These are phyloP conservation scores for Chrysolina americana DNA, from an alignment of 2,888 invertebrate genomes.

Conservation along the genomic window DNA sequence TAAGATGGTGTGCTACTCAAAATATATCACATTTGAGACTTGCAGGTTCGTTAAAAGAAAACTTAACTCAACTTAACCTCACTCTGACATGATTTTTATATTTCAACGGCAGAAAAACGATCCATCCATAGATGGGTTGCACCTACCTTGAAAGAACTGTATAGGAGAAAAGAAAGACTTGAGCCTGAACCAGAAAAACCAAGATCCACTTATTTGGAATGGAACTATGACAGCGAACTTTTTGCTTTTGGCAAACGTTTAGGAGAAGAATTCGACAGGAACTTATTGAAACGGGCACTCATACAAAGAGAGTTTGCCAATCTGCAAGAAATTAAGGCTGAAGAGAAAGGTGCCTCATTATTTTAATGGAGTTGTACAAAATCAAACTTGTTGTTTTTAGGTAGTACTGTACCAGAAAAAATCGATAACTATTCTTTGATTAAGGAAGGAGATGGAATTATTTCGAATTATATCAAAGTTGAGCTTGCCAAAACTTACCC, in stretches of 20 bases:
- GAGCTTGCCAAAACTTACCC: conserved; percentile 82
- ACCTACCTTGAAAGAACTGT: conserved; percentile 78
- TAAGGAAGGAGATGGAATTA: conserved; percentile 78
- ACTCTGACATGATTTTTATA: background rate
- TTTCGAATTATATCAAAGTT: conserved; percentile 77
- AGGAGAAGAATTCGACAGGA: conserved; percentile 84
- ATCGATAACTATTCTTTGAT: conserved; percentile 80
- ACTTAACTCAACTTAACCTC: background rate
- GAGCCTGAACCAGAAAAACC: conserved; percentile 72
- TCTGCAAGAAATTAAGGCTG: conserved; percentile 78
- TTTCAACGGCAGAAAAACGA: conserved; percentile 33
- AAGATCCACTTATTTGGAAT: conserved; percentile 81
- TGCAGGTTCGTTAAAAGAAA: conserved; percentile 3
- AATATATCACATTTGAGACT: background rate
- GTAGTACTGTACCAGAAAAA: conserved; percentile 30
- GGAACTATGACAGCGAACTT: conserved; percentile 91
- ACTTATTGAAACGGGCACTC: conserved; percentile 82
- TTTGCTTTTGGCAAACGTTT: conserved; percentile 90
- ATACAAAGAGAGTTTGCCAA: conserved; percentile 84
- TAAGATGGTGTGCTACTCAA: conserved; percentile 11
- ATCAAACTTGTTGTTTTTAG: conserved; percentile 17
- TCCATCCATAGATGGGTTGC: conserved; percentile 76
- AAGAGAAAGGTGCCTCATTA: conserved; percentile 57
- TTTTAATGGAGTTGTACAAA: background rate
- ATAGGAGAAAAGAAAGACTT: conserved; percentile 73